Base-by-base conservation (phyloP, 2,888 invertebrate genomes). In the Amphipoea oculea region DNA sequence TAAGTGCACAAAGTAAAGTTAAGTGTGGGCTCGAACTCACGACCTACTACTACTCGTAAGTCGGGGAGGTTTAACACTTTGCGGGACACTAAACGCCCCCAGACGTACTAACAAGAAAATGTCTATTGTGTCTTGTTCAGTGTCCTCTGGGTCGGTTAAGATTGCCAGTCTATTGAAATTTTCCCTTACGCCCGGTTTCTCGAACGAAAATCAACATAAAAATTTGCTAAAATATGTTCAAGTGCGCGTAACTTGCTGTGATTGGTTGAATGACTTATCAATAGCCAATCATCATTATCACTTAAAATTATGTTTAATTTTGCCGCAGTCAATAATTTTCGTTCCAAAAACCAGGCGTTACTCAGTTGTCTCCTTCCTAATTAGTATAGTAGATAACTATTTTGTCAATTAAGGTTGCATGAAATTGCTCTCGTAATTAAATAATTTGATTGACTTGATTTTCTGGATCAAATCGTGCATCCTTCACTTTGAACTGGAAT, bases 401-500 rank as follows among this genome's bases (percentile, higher is more conserved):
- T 51, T 40, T 42, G 2, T 62, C 3, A 66, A 40, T 57, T 7
- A 4, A 17, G 17, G 48, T 0, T 9, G 23, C 29, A 62, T 40
- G 20, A 45, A 77, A 14, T 45, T 71, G 14, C 54, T 84, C 45
- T 62, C 40, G 66, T 40, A 84, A 71, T 84, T 1, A 66, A 66
- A 60, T 29, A 12, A 78, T 66, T 66, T 71, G 60, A 67, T 70
- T 54, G 66, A 45, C 70, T 67, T 80, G 17, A 11, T 84, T 81
- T 67, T 84, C 54, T 71, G 29, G n/a, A 69, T n/a, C 29, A 71
- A 80, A 57, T 72, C 81, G 67, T 73, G 72, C 40, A 57, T 20
- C 81, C 85, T 82, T 82, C 85, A 69, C 57, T 85, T 85, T 69
- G 85, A 85, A 72, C 63, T 69, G 63, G 11, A 23, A 65, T 51